Evolutionary conservation across 2,113 vertebrate genomes (phyloP).

Genomic region (Gallinago jamesoni): DNA sequence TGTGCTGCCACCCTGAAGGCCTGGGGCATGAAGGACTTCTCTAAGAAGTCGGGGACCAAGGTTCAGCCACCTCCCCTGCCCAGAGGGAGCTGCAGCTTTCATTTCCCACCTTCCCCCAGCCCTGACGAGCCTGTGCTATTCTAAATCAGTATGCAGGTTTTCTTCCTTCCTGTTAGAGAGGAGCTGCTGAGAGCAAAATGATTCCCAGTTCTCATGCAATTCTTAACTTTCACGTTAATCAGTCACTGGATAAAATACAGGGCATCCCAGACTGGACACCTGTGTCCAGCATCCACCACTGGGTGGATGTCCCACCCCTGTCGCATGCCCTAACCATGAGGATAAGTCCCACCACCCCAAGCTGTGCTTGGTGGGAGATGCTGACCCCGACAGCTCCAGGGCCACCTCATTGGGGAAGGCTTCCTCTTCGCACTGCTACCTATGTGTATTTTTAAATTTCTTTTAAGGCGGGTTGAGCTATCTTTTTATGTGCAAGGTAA

Average conservation of each 20-base stretch:
- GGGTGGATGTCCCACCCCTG: not conserved
- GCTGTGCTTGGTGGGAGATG: not conserved
- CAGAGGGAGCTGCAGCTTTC: not conserved
- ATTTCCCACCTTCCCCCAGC: not conserved
- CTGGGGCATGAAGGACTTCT: not conserved
- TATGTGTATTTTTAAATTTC: not conserved
- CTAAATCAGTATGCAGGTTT: not conserved
- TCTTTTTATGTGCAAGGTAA: not conserved
- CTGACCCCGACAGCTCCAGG: not conserved
- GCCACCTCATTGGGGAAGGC: not conserved
- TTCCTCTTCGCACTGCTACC: not conserved
- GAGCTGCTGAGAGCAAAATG: not conserved
- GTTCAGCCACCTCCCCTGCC: not conserved
- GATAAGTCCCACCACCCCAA: not conserved
- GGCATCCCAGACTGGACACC: not conserved
- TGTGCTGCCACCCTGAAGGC: not conserved
- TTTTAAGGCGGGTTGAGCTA: not conserved
- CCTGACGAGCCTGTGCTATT: rapidly evolving
- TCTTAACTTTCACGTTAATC: not conserved
- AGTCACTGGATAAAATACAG: not conserved
- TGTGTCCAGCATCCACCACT: too few species aligned
- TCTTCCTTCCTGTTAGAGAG: not conserved
- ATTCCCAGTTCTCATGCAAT: not conserved
- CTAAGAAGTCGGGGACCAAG: not conserved
- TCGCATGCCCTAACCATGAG: not conserved